phyloP scores from a whole-genome alignment of 2,113 vertebrate genomes.

The Takifugu bimaculatus region DNA sequence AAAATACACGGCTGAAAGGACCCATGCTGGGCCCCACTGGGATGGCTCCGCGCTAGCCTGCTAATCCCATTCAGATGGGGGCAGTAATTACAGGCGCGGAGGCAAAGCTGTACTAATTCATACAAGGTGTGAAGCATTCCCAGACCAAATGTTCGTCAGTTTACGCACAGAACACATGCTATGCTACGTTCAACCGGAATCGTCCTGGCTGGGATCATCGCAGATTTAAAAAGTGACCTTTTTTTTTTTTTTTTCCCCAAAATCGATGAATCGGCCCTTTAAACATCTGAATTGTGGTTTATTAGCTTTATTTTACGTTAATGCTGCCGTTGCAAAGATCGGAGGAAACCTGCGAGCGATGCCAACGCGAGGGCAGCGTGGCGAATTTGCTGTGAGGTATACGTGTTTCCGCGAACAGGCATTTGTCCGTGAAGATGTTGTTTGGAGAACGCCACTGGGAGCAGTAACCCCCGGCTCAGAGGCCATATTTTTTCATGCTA shows the following conservation, averaged over 20 bases:
- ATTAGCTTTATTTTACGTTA: background rate
- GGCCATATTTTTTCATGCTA: slow-evolving; percentile 67
- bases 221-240: slow-evolving; percentile 21
- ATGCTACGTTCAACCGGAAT: slow-evolving; percentile 27
- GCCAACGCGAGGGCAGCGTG: slow-evolving; percentile 10
- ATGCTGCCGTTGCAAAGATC: background rate
- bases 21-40: slow-evolving; percentile 70
- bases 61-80: slow-evolving; percentile 71
- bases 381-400: slow-evolving; percentile 32
- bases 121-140: slow-evolving; percentile 59
- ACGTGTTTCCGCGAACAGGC: slow-evolving; percentile 55
- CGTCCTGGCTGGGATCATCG: slow-evolving; percentile 26
- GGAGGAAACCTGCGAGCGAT: background rate
- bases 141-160: slow-evolving; percentile 47
- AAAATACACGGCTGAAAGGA: slow-evolving; percentile 71
- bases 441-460: slow-evolving; percentile 54
- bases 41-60: slow-evolving; percentile 63
- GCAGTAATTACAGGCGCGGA: slow-evolving; percentile 69
- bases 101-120: slow-evolving; percentile 71
- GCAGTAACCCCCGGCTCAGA: slow-evolving; percentile 57
- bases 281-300: background rate
- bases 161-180: slow-evolving; percentile 26
- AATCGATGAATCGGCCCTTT: background rate
- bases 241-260: background rate
- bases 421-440: slow-evolving; percentile 63